A percentile compares a stretch with the other conserved stretches of the same genome.
These are phyloP conservation scores for Poecilia gillii DNA, from an alignment of 2,797 vertebrate genomes.

Conservation along the genomic window DNA sequence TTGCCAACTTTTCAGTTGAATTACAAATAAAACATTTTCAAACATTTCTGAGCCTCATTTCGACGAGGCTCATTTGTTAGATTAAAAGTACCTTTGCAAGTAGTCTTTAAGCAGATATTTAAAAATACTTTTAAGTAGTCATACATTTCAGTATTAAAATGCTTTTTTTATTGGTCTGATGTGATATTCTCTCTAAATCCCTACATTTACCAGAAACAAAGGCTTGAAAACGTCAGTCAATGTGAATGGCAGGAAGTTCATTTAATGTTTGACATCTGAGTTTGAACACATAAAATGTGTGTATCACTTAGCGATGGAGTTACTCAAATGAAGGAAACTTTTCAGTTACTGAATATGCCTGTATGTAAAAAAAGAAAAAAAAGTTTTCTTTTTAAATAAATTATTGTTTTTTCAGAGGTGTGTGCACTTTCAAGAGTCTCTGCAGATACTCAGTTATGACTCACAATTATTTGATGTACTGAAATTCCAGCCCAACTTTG, in stretches of 20 bases:
- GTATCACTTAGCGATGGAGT: neutral
- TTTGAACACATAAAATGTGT: neutral
- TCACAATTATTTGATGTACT: neutral
- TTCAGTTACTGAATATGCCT: neutral
- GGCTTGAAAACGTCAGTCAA: neutral
- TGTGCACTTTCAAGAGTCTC: neutral
- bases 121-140: neutral
- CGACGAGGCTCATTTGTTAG: neutral
- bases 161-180: neutral
- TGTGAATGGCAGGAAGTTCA: neutral
- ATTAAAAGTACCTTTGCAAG: neutral
- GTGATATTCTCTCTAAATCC: neutral
- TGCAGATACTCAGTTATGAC: neutral
- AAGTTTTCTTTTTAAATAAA: neutral
- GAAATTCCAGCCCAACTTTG: neutral
- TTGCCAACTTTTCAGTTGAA: neutral
- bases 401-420: neutral
- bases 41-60: neutral
- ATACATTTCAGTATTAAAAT: neutral
- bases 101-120: neutral
- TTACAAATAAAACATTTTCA: neutral
- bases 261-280: neutral
- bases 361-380: neutral
- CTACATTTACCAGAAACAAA: neutral
- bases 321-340: neutral